Evolutionary conservation across 1,140 invertebrate species (phyloP).

Genomic region (Zaprionus taronus): DNA sequence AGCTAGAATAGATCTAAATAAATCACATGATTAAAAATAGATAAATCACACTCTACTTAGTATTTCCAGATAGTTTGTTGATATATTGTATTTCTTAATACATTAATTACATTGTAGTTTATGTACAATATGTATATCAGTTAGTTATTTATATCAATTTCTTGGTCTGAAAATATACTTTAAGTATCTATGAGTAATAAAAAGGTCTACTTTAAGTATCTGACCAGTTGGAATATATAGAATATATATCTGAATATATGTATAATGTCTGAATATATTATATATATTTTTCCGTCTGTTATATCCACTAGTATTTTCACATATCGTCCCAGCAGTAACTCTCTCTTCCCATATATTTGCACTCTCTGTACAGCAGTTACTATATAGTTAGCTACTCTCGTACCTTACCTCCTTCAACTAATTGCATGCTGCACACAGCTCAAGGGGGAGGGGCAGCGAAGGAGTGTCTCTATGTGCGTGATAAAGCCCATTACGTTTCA

Average conservation of each 20-base stretch:
- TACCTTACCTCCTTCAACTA: background rate
- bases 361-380: background rate
- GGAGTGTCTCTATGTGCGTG: constrained; percentile 65
- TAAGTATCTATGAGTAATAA: no score
- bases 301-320: background rate
- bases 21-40: no score
- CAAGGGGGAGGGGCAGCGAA: constrained; percentile 1
- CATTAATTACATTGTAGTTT: no score
- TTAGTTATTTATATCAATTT: no score
- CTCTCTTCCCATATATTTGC: background rate
- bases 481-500: constrained; percentile 76
- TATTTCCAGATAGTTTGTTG: background rate
- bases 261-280: no score
- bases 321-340: constrained; percentile 1
- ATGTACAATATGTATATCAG: no score
- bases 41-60: background rate
- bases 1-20: no score
- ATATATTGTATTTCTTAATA: no score
- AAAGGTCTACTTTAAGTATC: no score
- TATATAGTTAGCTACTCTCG: background rate
- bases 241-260: no score
- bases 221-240: no score
- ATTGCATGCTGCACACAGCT: constrained; percentile 18
- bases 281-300: background rate
- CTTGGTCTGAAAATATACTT: no score